Evolutionary conservation across 35 echinoderm and acorn worm genomes (phyloP).

Genomic region (Ptychodera flava): DNA sequence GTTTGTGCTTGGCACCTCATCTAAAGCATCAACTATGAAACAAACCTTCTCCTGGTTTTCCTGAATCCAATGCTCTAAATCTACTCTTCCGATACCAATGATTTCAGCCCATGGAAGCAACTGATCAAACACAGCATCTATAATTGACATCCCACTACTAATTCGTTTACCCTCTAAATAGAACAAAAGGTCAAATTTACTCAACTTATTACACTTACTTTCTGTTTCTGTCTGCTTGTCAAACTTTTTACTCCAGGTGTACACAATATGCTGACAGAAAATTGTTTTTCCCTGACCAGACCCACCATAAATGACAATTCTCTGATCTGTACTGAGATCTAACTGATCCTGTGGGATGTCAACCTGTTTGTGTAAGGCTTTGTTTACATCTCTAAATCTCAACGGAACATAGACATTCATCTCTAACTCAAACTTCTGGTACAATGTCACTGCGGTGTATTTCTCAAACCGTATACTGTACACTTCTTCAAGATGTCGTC

Average conservation of each 20-base stretch:
- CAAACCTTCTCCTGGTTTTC: background rate
- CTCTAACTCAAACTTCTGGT: background rate
- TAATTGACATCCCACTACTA: background rate
- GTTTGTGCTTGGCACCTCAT: background rate
- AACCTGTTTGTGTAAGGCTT: background rate
- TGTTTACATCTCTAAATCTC: background rate
- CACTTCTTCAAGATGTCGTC: background rate
- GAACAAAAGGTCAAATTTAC: background rate
- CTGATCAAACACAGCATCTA: background rate
- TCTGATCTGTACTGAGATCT: background rate
- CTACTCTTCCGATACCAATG: background rate
- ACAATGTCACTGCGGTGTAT: background rate
- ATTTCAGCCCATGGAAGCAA: background rate
- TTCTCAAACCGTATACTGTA: background rate
- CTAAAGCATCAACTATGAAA: background rate
- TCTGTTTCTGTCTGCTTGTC: background rate
- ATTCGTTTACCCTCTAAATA: background rate
- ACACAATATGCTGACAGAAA: background rate
- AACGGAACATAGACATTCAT: background rate
- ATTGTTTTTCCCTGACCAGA: background rate
- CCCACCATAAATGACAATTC: background rate
- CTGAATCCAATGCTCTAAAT: background rate
- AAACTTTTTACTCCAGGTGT: background rate
- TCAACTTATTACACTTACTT: background rate
- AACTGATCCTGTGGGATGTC: background rate